Conservation (phyloP, 1,140 invertebrate genomes). For the Listronotus oregonensis region DNA sequence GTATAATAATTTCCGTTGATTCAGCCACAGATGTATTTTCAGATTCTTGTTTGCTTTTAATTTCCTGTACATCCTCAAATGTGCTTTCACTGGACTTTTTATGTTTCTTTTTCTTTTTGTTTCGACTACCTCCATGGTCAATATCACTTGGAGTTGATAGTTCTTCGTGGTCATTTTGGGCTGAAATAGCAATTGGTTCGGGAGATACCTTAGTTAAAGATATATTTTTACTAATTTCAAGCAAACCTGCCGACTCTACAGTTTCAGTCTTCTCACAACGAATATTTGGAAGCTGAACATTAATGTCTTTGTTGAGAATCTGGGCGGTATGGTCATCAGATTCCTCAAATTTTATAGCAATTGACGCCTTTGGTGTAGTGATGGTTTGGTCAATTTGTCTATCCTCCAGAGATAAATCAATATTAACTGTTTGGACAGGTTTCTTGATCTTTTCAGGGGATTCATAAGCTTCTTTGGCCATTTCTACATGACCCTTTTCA, state of each 20-base stretch:
- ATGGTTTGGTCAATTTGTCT: slow-evolving; percentile 40
- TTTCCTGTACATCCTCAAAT: slow-evolving; percentile 28
- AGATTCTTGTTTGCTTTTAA: slow-evolving; percentile 51
- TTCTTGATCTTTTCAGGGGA: background rate
- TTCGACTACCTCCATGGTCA: slow-evolving; percentile 55
- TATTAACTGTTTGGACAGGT: slow-evolving; percentile 47
- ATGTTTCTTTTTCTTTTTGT: slow-evolving; percentile 61
- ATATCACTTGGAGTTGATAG: slow-evolving; percentile 55
- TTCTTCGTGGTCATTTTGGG: slow-evolving; percentile 49
- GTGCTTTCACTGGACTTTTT: slow-evolving; percentile 43
- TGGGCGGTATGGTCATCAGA: slow-evolving; percentile 23
- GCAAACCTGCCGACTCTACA: slow-evolving; percentile 3
- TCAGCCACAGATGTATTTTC: slow-evolving; percentile 64
- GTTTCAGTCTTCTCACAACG: slow-evolving; percentile 22
- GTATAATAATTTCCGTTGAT: slow-evolving; percentile 64
- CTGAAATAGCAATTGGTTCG: slow-evolving; percentile 49
- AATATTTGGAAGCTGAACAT: slow-evolving; percentile 44
- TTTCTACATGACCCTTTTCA: background rate
- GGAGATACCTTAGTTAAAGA: background rate
- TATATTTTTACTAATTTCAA: slow-evolving; percentile 13
- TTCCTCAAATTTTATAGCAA: slow-evolving; percentile 48
- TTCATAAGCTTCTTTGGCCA: background rate
- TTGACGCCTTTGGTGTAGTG: slow-evolving; percentile 44
- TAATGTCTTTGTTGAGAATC: slow-evolving; percentile 45
- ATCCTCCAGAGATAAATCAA: slow-evolving; percentile 53